phyloP scores from a whole-genome alignment of 1,140 invertebrate species.

The Microplitis mediator region DNA sequence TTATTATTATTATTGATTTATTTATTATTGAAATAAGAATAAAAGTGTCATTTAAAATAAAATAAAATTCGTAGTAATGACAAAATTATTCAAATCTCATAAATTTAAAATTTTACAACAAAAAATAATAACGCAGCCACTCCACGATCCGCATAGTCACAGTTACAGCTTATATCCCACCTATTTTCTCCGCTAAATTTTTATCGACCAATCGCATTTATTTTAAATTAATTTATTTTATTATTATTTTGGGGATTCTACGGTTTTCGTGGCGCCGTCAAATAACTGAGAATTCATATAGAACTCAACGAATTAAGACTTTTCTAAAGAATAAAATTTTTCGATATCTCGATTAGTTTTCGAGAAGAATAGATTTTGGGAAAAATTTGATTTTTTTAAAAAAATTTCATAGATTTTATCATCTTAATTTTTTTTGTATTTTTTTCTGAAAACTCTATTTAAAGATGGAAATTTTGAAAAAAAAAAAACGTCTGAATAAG shows the following conservation, averaged over 20 bases:
- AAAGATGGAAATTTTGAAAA: too few relatives aligned
- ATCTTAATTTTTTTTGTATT: too few relatives aligned
- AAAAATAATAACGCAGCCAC: slow-evolving; percentile 53
- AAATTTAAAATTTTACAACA: slow-evolving; percentile 3
- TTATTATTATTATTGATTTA: slow-evolving; percentile 26
- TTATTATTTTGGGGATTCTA: too few relatives aligned
- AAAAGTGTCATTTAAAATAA: neutral
- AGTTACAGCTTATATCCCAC: slow-evolving; percentile 60
- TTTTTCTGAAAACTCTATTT: too few relatives aligned
- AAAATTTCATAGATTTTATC: too few relatives aligned
- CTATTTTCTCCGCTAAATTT: slow-evolving; percentile 36
- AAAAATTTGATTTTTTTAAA: too few relatives aligned
- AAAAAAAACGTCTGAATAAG: too few relatives aligned
- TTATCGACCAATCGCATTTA: slow-evolving; percentile 31
- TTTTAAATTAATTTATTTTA: slow-evolving; percentile 1
- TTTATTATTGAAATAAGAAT: slow-evolving; percentile 23
- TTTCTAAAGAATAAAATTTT: too few relatives aligned
- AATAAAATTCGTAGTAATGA: neutral
- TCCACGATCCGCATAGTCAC: slow-evolving; percentile 62
- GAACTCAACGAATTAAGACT: too few relatives aligned
- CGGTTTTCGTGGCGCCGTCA: neutral
- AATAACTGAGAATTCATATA: too few relatives aligned
- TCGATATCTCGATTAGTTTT: too few relatives aligned
- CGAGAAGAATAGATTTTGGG: too few relatives aligned
- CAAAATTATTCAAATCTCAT: slow-evolving; percentile 1